These are phyloP conservation scores for Labeo catla DNA, from an alignment of 2,113 vertebrate genomes.

Conservation along the genomic window DNA sequence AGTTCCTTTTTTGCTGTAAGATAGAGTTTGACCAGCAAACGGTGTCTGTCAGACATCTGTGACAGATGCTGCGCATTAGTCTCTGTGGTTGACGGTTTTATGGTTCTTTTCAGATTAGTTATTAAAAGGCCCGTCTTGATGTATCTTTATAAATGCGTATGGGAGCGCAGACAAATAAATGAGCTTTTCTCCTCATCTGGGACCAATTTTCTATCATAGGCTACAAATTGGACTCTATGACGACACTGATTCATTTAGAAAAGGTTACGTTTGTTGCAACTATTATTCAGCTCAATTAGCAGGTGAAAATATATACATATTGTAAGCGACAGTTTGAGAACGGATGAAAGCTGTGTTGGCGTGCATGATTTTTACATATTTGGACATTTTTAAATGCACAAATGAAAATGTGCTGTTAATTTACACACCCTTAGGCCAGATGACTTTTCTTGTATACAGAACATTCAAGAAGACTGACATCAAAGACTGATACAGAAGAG, in stretches of 20 bases:
- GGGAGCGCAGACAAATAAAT: slow-evolving; percentile 1
- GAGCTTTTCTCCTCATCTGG: slow-evolving; percentile 7
- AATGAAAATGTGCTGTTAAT: neutral
- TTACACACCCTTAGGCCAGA: neutral
- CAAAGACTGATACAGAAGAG: too few relatives aligned
- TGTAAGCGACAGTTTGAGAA: neutral
- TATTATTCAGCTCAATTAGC: slow-evolving; percentile 3
- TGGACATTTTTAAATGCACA: neutral
- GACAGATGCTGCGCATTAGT: slow-evolving; percentile 14
- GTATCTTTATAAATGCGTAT: slow-evolving; percentile 27
- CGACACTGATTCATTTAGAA: neutral
- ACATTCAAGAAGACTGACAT: too few relatives aligned
- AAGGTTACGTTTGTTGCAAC: neutral
- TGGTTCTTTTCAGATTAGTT: slow-evolving; percentile 33
- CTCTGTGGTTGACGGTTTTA: neutral
- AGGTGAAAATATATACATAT: neutral
- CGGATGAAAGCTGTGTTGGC: neutral
- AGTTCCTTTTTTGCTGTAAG: neutral
- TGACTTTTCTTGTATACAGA: neutral
- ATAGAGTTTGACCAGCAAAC: neutral
- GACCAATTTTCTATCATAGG: neutral
- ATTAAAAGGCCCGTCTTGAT: slow-evolving; percentile 11
- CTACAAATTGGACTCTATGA: slow-evolving; percentile 9
- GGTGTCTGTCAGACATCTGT: slow-evolving; percentile 14
- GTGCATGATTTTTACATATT: neutral